phyloP scores from a whole-genome alignment of 1,140 invertebrate species.

The Phymorhynchus buccinoides region DNA sequence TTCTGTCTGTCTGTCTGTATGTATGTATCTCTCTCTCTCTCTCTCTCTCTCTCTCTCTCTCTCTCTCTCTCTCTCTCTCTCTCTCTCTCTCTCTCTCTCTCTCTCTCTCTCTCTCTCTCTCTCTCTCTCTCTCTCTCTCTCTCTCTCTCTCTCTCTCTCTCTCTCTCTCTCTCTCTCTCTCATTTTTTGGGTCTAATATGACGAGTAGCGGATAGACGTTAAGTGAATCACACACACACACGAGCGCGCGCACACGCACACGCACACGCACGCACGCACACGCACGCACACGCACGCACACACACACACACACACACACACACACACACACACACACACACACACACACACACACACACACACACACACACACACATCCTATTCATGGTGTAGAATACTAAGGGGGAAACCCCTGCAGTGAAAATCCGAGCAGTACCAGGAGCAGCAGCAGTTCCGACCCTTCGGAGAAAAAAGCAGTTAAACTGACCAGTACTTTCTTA shows the following conservation, averaged over 20 bases:
- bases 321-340: constrained; percentile 30
- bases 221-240: constrained; percentile 12
- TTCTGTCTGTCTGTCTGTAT: too few species aligned
- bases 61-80: too few species aligned
- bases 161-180: constrained; percentile 6
- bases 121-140: constrained; percentile 14
- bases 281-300: not conserved
- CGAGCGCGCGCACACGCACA: not conserved
- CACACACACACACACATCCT: constrained; percentile 9
- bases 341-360: constrained; percentile 19
- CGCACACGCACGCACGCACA: not conserved
- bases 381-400: too few species aligned
- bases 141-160: constrained; percentile 7
- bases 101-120: constrained; percentile 1
- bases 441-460: too few species aligned
- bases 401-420: too few species aligned
- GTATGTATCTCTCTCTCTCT: too few species aligned
- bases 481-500: too few species aligned
- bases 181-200: not conserved
- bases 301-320: constrained; percentile 9
- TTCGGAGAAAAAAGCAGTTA: too few species aligned
- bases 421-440: too few species aligned
- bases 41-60: too few species aligned
- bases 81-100: too few species aligned
- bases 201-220: not conserved